Base-by-base conservation (phyloP, 2,888 invertebrate genomes). In the Molorchus minor region DNA sequence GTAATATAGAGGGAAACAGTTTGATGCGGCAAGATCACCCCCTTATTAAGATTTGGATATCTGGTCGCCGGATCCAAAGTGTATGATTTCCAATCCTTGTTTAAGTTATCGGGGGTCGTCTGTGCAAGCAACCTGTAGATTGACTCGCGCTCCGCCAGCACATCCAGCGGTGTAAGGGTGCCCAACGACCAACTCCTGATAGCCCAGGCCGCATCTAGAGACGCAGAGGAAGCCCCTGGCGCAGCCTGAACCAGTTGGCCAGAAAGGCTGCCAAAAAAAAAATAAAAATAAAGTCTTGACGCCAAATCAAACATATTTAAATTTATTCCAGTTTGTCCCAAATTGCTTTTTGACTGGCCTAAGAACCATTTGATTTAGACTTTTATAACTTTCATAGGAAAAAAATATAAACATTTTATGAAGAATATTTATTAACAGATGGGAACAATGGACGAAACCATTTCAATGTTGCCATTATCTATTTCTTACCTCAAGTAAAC, bases 201-300 rank as follows among this genome's bases (percentile, higher is more conserved):
- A 64, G 95, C 93, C 96, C 98, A 99, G 10, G 94, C 95, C 0
- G 97, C 93, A 83, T 99, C 98, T 80, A 98, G 86, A 2, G 95
- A 94, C 15, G n/a, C 96, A 95, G 1, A 99, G 85, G 80, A 98
- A 98, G 10, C 98, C 98, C 55, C 98, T 87, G 0, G 98, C 98
- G 82, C 97, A 97, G 0, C 99, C 99, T 2, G 97, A 97, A 0
- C 99, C 99, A 0, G 97, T 98, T 3, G 98, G 99, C 98, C 99
- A 99, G 82, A 99, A 99, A 0, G 95, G 95, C 86, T 88, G 71
- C 1, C 81, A 80, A 60, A 56, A 44, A 15, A 43, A 43, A 4
- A 21, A 25, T 7, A 25, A 25, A 25, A 25, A n/a, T n/a, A n/a
- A n/a, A n/a, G n/a, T n/a, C n/a, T n/a, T n/a, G n/a, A n/a, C n/a